A percentile compares a stretch with the other conserved stretches of the same genome.
phyloP scores from a whole-genome alignment of 2,797 vertebrate species.

The Spea hammondii region DNA sequence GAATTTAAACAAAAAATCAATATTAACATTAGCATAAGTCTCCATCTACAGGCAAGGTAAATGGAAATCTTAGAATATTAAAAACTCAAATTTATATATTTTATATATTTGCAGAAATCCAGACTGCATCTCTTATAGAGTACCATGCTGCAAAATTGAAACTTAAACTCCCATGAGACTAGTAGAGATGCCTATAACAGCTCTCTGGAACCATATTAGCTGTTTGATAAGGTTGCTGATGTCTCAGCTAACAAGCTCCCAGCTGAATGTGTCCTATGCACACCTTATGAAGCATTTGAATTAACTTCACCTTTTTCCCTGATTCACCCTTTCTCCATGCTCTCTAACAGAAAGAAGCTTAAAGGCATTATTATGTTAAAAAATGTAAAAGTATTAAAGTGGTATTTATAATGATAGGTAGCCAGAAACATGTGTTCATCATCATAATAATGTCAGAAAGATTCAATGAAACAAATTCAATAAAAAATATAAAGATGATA shows the following conservation, averaged over 20 bases:
- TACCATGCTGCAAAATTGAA: conserved; percentile 53
- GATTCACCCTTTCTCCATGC: conserved; percentile 5
- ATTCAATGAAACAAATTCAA: no score
- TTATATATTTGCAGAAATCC: conserved; percentile 37
- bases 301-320: background rate
- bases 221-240: conserved; percentile 57
- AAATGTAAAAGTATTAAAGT: background rate
- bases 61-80: conserved; percentile 1
- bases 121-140: conserved; percentile 55
- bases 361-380: background rate
- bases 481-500: no score
- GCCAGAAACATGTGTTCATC: no score
- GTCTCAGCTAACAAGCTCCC: conserved; percentile 61
- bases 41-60: background rate
- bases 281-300: conserved; percentile 28
- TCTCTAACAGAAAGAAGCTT: conserved; percentile 19
- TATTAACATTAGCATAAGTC: background rate
- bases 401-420: no score
- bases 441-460: no score
- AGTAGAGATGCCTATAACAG: conserved; percentile 39
- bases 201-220: conserved; percentile 57
- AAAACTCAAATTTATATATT: conserved; percentile 15
- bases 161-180: conserved; percentile 56
- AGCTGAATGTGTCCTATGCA: conserved; percentile 51
- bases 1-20: no score